A percentile compares a stretch with the other conserved stretches of the same genome.
Evolutionary conservation across 2,113 vertebrate species (phyloP).

Genomic region (Tetrao urogallus): DNA sequence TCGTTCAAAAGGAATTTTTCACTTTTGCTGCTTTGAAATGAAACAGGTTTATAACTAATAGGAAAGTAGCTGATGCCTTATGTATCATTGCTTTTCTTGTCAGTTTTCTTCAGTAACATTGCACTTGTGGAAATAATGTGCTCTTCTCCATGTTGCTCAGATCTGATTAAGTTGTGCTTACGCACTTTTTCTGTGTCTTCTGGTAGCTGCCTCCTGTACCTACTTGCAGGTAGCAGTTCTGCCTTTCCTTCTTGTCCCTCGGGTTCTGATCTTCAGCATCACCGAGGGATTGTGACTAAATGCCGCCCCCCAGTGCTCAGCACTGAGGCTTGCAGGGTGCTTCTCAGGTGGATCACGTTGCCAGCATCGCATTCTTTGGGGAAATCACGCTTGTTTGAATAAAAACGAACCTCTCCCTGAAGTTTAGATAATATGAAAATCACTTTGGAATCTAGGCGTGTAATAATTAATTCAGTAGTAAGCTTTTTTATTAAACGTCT

Average conservation of each 20-base stretch:
- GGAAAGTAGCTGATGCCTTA: background rate
- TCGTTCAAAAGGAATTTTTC: background rate
- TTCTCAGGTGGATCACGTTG: background rate
- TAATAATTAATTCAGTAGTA: background rate
- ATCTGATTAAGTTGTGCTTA: background rate
- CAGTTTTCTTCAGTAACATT: background rate
- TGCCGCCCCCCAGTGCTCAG: slow-evolving; percentile 74
- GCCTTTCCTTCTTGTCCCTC: background rate
- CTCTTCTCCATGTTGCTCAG: background rate
- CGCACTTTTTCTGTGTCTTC: background rate
- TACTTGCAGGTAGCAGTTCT: background rate
- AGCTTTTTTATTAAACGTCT: background rate
- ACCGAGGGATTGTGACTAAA: slow-evolving; percentile 46
- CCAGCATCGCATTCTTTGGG: background rate
- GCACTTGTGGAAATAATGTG: background rate
- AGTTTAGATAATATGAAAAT: background rate
- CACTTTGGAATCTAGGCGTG: background rate
- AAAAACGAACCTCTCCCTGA: background rate
- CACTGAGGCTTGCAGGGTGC: background rate
- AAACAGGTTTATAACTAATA: background rate
- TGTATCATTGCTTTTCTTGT: background rate
- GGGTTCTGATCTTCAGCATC: background rate
- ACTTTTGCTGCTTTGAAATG: background rate
- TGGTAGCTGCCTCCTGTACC: background rate
- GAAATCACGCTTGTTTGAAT: background rate